Evolutionary conservation across 2,113 vertebrate species (phyloP), one percentile per base, ranked within the genome.

Genomic region (Aldabrachelys gigantea): DNA sequence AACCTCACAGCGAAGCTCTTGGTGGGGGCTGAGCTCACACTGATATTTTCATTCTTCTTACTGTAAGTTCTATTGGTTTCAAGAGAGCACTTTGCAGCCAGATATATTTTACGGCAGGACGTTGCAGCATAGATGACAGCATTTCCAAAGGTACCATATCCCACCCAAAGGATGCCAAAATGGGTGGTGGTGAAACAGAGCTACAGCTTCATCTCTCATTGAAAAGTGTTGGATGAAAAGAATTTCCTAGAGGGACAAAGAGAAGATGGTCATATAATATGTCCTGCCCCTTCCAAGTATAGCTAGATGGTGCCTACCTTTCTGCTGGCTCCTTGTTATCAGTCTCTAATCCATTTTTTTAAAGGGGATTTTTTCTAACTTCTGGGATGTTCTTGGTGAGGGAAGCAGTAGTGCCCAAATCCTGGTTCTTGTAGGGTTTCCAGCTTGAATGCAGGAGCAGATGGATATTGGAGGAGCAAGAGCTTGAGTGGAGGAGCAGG

Each of bases 181-280:
- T 92, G 89, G 96, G 84, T 94, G 88, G 91, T 79, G 93, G 75
- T 14, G 24, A 24, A 47, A 47, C 10, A 44, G 75, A 27, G 75
- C 38, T 27, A 47, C 24, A 29, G 25, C 41, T 93, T 95, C 94
- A 95, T 92, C 94, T 97, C 94, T 92, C 90, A 44, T 53, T 93
- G 94, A 94, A 96, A 96, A 95, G 96, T 65, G 25, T 44, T 76
- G 75, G 95, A 80, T 94, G 94, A 97, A 97, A 96, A 89, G 78
- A 95, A 93, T 95, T 97, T 97, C 95, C 90, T 89, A 87, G 89
- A 87, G 94, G 95, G 90, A 81, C 53, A 75, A 90, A 59, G 91
- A 85, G 85, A 95, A 92, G 75, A 53, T 94, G 88, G 94, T 95
- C 89, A 82, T 84, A 89, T 56, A 4, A 44, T 14, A 41, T 88